A percentile compares a stretch with the other conserved stretches of the same genome.
phyloP scores from a whole-genome alignment of 2,888 invertebrate species.

The Dryadula phaetusa region DNA sequence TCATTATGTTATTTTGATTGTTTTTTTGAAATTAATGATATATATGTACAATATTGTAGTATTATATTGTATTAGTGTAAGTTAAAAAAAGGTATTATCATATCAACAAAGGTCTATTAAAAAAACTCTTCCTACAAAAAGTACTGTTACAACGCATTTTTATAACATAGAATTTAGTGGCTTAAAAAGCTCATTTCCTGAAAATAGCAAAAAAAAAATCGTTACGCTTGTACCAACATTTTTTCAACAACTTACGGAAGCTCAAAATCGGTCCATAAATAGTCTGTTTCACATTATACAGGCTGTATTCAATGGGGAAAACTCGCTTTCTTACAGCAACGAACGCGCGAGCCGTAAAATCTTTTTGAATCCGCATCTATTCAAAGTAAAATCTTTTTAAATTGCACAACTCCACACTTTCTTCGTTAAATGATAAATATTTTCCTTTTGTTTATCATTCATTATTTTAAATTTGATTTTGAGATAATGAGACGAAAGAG shows the following conservation, averaged over 20 bases:
- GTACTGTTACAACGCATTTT: neutral
- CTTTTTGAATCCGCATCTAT: slow-evolving; percentile 19
- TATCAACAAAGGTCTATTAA: too few species aligned
- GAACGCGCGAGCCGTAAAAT: slow-evolving; percentile 16
- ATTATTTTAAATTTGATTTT: neutral
- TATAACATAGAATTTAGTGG: neutral
- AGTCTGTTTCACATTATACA: slow-evolving; percentile 19
- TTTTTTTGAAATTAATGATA: too few species aligned
- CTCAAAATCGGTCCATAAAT: slow-evolving; percentile 7
- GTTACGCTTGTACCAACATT: neutral
- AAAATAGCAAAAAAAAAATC: neutral
- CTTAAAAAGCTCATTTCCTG: neutral
- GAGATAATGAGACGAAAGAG: neutral
- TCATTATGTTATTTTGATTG: too few species aligned
- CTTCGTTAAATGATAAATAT: slow-evolving; percentile 15
- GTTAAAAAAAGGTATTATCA: too few species aligned
- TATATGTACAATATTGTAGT: too few species aligned
- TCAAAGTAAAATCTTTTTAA: slow-evolving; percentile 17
- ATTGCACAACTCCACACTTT: slow-evolving; percentile 12
- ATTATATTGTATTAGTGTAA: too few species aligned
- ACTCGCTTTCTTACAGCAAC: slow-evolving; percentile 18
- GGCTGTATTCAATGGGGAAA: slow-evolving; percentile 20
- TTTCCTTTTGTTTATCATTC: slow-evolving; percentile 18
- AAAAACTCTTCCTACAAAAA: too few species aligned
- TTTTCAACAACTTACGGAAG: slow-evolving; percentile 3